A percentile compares a stretch with the other conserved stretches of the same genome.
Conservation (phyloP, 2,113 vertebrate genomes). For the Benthochromis sp. region DNA sequence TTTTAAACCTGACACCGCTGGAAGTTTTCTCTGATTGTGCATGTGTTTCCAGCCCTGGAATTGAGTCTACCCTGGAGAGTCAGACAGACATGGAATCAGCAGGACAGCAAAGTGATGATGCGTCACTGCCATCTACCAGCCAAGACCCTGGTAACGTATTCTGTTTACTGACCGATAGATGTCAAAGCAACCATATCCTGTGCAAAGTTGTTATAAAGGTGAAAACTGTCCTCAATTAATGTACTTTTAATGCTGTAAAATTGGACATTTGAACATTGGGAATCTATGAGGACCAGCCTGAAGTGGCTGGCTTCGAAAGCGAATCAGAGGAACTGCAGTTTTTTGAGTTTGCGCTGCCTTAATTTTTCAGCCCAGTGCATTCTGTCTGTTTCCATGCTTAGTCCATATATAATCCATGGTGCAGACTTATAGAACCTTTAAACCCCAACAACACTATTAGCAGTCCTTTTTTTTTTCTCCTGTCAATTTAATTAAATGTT, state of each 20-base stretch:
- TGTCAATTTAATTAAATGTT: background rate
- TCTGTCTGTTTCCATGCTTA: background rate
- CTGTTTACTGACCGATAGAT: background rate
- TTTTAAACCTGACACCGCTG: background rate
- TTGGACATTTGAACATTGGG: background rate
- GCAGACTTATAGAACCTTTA: background rate
- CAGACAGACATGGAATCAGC: conserved; percentile 82
- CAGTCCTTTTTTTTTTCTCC: background rate
- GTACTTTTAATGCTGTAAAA: background rate
- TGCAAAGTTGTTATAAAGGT: background rate
- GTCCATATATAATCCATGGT: background rate
- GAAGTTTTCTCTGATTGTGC: background rate
- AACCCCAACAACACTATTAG: background rate
- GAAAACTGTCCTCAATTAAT: background rate
- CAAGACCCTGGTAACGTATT: conserved; percentile 79
- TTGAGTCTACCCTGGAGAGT: conserved; percentile 83
- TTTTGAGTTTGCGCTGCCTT: background rate
- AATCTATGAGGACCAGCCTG: background rate
- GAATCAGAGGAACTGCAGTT: background rate
- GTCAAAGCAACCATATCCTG: background rate
- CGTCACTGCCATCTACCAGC: conserved; percentile 89
- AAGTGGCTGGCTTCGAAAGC: background rate
- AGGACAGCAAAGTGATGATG: conserved; percentile 82
- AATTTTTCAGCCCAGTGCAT: background rate
- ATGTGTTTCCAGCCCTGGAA: conserved; percentile 52